Conservation (phyloP, 1,140 invertebrate genomes). For the Sycobia sp. region DNA sequence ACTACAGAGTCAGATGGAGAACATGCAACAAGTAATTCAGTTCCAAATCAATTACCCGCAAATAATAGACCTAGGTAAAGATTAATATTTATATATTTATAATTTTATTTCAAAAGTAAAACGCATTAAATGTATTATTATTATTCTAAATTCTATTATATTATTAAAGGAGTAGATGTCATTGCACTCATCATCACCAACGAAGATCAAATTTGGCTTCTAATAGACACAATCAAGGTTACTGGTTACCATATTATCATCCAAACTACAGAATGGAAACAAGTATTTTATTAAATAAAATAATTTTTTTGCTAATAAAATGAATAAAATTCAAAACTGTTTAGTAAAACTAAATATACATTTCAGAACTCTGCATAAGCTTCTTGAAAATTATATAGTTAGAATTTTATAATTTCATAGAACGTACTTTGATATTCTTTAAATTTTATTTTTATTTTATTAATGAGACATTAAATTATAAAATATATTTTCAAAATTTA, state of each 20-base stretch:
- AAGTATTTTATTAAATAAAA: too few species aligned
- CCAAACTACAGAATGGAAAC: conserved; percentile 23
- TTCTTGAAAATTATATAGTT: too few species aligned
- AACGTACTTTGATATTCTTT: too few species aligned
- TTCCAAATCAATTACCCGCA: conserved; percentile 6
- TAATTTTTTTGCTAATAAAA: conserved; percentile 29
- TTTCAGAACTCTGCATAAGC: too few species aligned
- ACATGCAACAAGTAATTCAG: conserved; percentile 41
- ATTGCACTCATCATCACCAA: conserved; percentile 45
- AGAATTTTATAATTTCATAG: too few species aligned
- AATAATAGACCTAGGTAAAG: conserved; percentile 25
- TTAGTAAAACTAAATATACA: not conserved
- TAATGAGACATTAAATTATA: too few species aligned
- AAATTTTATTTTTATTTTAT: too few species aligned
- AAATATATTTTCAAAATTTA: too few species aligned
- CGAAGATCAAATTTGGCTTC: conserved; percentile 37
- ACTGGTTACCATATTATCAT: conserved; percentile 39
- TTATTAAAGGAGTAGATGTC: conserved; percentile 40
- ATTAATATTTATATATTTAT: conserved; percentile 8
- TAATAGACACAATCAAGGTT: conserved; percentile 16
- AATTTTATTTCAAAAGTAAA: conserved; percentile 6
- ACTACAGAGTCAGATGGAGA: conserved; percentile 72
- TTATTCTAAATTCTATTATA: not conserved
- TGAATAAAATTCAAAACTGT: not conserved
- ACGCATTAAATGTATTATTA: not conserved